These are phyloP conservation scores for Adineta ricciae DNA, from an alignment of 2,888 invertebrate species.

Conservation along the genomic window DNA sequence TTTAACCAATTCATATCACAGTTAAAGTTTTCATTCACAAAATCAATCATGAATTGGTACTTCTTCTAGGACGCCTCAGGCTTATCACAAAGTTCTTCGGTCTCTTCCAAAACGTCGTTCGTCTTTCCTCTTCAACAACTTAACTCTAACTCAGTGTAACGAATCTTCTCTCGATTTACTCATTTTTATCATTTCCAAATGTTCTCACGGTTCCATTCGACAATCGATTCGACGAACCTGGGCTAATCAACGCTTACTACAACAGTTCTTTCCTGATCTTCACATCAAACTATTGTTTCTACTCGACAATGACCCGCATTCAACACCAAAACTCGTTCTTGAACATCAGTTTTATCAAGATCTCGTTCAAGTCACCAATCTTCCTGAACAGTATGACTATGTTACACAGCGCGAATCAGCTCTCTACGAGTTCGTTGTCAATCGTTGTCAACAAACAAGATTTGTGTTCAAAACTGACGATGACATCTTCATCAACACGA, in stretches of 20 bases:
- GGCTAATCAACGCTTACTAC: not conserved
- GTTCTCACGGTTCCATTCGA: not conserved
- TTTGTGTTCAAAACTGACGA: not conserved
- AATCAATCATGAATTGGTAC: too few relatives aligned
- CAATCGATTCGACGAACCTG: not conserved
- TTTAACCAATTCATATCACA: too few relatives aligned
- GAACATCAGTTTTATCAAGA: not conserved
- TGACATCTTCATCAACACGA: not conserved
- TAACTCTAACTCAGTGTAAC: not conserved
- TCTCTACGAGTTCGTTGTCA: too few relatives aligned
- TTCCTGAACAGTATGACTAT: too few relatives aligned
- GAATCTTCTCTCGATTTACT: not conserved
- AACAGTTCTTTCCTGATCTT: not conserved
- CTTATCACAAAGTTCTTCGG: not conserved
- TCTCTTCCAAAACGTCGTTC: not conserved
- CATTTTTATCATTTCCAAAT: not conserved
- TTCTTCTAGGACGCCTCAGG: not conserved
- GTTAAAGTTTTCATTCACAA: too few relatives aligned
- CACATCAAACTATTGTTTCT: not conserved
- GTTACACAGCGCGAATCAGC: too few relatives aligned
- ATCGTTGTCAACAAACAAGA: too few relatives aligned
- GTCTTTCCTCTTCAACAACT: not conserved
- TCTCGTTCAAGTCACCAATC: too few relatives aligned
- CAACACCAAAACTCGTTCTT: not conserved
- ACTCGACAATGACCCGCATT: not conserved